These are phyloP conservation scores for Oscheius sp. DNA, from an alignment of 2,888 invertebrate genomes.

Conservation along the genomic window DNA sequence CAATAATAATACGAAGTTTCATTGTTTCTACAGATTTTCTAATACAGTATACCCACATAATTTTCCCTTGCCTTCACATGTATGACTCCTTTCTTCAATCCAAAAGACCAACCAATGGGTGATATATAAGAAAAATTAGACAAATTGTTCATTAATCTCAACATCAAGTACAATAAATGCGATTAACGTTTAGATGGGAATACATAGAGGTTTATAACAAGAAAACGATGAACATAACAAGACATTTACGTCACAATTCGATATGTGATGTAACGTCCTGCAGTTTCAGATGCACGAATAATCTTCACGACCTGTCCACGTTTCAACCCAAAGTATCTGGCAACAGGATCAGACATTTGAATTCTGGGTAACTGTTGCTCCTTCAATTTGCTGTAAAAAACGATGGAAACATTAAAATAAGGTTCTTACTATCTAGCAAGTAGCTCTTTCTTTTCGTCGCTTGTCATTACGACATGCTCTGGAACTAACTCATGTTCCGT, in stretches of 20 bases:
- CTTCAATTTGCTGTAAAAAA: conserved; percentile 81
- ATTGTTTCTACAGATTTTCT: too few relatives aligned
- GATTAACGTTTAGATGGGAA: too few relatives aligned
- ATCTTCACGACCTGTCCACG: conserved; percentile 95
- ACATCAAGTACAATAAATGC: too few relatives aligned
- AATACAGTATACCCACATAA: too few relatives aligned
- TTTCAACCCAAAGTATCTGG: conserved; percentile 96
- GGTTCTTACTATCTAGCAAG: conserved; percentile 87
- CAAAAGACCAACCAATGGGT: too few relatives aligned
- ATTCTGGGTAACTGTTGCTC: conserved; percentile 99
- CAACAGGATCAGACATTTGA: conserved; percentile 97
- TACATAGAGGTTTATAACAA: too few relatives aligned
- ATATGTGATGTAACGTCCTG: conserved; percentile 97
- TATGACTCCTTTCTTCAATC: too few relatives aligned
- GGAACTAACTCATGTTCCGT: conserved; percentile 81
- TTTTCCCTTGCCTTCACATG: too few relatives aligned
- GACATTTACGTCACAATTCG: conserved; percentile 74
- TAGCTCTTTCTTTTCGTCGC: conserved; percentile 95
- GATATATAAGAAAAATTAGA: too few relatives aligned
- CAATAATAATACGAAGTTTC: too few relatives aligned
- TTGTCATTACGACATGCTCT: conserved; percentile 96
- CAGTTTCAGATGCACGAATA: conserved; percentile 95
- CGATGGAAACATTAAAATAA: not conserved
- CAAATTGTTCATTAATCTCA: too few relatives aligned
- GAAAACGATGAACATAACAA: too few relatives aligned